A percentile compares a stretch with the other conserved stretches of the same genome.
phyloP scores from a whole-genome alignment of 1,140 invertebrate species.

The Drusus annulatus region DNA sequence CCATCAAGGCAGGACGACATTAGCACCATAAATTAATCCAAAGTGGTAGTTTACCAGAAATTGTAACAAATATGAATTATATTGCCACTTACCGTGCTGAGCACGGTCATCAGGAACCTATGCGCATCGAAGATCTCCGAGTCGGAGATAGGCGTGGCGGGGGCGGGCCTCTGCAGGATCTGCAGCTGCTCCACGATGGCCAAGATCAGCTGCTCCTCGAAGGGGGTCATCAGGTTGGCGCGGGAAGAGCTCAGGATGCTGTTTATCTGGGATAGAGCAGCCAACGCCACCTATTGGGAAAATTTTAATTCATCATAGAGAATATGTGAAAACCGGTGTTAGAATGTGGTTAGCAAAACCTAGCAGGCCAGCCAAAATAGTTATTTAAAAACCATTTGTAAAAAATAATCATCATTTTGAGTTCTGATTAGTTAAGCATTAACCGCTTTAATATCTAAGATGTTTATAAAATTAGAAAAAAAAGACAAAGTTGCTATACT shows the following conservation, averaged over 20 bases:
- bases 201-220: constrained; percentile 83
- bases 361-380: no score
- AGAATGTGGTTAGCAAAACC: no score
- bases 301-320: background rate
- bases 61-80: background rate
- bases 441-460: no score
- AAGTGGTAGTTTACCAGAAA: background rate
- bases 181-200: constrained; percentile 82
- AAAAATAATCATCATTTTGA: no score
- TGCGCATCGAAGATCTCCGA: constrained; percentile 72
- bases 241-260: constrained; percentile 74
- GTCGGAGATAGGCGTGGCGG: constrained; percentile 64
- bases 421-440: no score
- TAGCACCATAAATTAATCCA: background rate
- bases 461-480: no score
- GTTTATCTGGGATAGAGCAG: constrained; percentile 80
- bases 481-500: no score
- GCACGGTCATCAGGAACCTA: constrained; percentile 76
- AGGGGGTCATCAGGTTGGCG: constrained; percentile 80
- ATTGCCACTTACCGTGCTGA: constrained; percentile 74
- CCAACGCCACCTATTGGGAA: constrained; percentile 68
- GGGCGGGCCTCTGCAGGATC: constrained; percentile 70
- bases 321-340: no score
- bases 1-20: background rate
- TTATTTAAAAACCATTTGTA: background rate